Conservation (phyloP, 2,888 invertebrate species). For the Drosophila anomalata region DNA sequence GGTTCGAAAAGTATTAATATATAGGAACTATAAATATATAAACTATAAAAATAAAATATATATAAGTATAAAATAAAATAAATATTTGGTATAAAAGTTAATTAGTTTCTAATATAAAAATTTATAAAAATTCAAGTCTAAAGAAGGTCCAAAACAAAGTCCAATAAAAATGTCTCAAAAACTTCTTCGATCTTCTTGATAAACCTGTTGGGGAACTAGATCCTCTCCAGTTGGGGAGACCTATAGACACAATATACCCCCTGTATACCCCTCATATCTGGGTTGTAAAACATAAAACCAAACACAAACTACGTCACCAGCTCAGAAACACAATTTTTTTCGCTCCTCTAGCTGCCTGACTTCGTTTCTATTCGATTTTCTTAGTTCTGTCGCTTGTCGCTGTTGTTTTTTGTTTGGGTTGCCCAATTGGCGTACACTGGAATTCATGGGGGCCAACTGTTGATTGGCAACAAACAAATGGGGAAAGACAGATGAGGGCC, state of each 20-base stretch:
- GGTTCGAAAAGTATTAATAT: too few species aligned
- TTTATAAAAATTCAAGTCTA: too few species aligned
- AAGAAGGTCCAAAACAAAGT: too few species aligned
- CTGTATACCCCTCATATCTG: not conserved
- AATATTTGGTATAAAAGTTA: not conserved
- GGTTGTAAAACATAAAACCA: constrained; percentile 1
- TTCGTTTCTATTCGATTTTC: not conserved
- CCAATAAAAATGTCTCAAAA: too few species aligned
- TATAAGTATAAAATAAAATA: too few species aligned
- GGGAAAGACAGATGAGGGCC: constrained; percentile 11
- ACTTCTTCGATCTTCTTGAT: too few species aligned
- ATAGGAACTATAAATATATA: too few species aligned
- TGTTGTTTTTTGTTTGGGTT: not conserved
- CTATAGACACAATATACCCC: not conserved
- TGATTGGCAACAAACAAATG: constrained; percentile 3
- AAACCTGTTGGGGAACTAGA: too few species aligned
- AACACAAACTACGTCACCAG: constrained; percentile 1
- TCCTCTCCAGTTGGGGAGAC: not conserved
- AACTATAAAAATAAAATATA: too few species aligned
- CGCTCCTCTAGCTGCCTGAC: not conserved
- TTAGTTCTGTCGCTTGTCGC: not conserved
- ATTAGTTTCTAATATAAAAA: too few species aligned
- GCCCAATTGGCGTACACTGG: constrained; percentile 40
- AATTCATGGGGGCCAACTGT: constrained; percentile 47
- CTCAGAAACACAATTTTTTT: not conserved